phyloP scores from a whole-genome alignment of 2,113 vertebrate genomes.

The Formicarius rufipectus region DNA sequence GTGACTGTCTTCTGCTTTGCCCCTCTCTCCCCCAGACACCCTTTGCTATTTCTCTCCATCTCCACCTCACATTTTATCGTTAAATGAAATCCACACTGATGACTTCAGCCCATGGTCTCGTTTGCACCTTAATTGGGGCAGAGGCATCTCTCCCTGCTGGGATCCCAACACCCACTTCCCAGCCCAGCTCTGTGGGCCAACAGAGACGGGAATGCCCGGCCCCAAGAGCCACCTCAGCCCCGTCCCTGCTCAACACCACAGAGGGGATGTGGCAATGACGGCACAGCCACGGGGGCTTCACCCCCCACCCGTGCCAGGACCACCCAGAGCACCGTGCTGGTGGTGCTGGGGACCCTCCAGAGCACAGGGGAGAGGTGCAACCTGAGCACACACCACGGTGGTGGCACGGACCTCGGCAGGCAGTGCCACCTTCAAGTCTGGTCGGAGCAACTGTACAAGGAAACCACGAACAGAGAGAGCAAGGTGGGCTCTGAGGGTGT shows the following conservation, averaged over 20 bases:
- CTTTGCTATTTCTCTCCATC: not conserved
- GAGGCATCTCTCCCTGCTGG: not conserved
- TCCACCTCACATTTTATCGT: not conserved
- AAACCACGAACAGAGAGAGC: not conserved
- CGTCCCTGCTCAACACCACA: not conserved
- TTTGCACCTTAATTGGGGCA: not conserved
- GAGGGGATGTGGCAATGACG: not conserved
- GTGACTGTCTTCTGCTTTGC: not conserved
- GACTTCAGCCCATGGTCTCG: not conserved
- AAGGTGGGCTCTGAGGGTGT: not conserved
- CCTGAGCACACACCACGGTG: not conserved
- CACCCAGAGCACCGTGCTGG: not conserved
- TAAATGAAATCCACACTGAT: not conserved
- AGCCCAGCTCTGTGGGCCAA: not conserved
- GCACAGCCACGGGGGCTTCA: accelerated
- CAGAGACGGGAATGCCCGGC: accelerated
- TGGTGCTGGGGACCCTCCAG: not conserved
- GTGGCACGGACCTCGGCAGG: not conserved
- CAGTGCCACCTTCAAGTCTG: not conserved
- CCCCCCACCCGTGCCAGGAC: not conserved
- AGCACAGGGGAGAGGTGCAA: not conserved
- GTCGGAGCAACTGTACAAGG: not conserved
- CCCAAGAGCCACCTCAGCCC: not conserved
- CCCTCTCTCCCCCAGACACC: not conserved
- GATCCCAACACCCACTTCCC: not conserved